A percentile compares a stretch with the other conserved stretches of the same genome.
Conservation (phyloP, 2,888 invertebrate species). For the Tetramorium bicarinatum region DNA sequence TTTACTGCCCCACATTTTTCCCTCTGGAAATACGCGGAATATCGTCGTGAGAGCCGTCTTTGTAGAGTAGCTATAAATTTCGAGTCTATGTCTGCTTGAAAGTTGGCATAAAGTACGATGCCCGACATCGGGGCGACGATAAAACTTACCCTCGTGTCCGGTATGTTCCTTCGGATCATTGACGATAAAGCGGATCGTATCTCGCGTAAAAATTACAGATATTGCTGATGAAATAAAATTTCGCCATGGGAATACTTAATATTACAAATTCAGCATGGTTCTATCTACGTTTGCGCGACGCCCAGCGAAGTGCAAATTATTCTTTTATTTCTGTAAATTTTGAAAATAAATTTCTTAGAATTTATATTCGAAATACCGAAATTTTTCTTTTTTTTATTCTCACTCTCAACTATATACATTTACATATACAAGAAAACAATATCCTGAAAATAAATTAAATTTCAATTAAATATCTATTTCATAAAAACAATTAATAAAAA, state of each 20-base stretch:
- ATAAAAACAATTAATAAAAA: slow-evolving; percentile 4
- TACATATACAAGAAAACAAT: not conserved
- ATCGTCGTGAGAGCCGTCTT: slow-evolving; percentile 38
- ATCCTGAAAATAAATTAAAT: not conserved
- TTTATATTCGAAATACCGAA: not conserved
- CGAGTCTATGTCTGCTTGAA: slow-evolving; percentile 25
- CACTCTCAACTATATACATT: not conserved
- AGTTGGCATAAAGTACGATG: slow-evolving; percentile 49
- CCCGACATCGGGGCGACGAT: slow-evolving; percentile 28
- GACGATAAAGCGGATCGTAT: slow-evolving; percentile 20
- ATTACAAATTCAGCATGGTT: not conserved
- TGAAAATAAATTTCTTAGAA: not conserved
- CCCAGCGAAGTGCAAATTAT: not conserved
- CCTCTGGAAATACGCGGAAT: slow-evolving; percentile 28
- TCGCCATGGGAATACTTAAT: slow-evolving; percentile 11
- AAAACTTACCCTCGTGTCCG: slow-evolving; percentile 52
- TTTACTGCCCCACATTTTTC: slow-evolving; percentile 9
- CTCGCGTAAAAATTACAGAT: slow-evolving; percentile 19
- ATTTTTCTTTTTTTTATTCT: too few species aligned
- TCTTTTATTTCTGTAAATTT: not conserved
- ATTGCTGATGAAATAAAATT: slow-evolving; percentile 41
- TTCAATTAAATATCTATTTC: not conserved
- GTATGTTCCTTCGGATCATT: slow-evolving; percentile 41
- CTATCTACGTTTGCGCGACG: too few species aligned
- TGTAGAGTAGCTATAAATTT: slow-evolving; percentile 31